Base-by-base conservation (phyloP, 1,140 invertebrate species). In the Drosophila sucinea region DNA sequence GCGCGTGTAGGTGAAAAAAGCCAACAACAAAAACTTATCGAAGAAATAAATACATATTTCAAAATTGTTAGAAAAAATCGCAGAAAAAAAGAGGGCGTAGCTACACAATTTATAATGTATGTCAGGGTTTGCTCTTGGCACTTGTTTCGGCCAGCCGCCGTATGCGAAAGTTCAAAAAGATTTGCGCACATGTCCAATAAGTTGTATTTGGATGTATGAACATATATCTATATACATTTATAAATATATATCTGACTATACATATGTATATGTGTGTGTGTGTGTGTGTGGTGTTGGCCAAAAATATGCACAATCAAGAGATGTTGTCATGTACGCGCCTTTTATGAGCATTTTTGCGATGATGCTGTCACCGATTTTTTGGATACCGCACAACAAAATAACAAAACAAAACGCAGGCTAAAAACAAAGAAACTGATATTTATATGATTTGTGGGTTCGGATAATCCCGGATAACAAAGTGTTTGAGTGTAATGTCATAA, bases 61-160 rank as follows among this genome's bases (percentile, higher is more conserved):
- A 63, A 73, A 81, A 74, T n/a, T 67, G 58, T 70, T 66, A 44
- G 51, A 70, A 56, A 73, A 60, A 51, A 35, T 60, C 40, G 44
- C 51, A 70, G 38, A 69, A 70, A 73, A 79, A 84, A 79, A 76
- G 83, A 82, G 83, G 83, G 83, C 83, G 83, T 87, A 73, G 77
- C 77, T 81, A 81, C 47, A 67, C 47, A 67, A 81, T 65, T 66
- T 81, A 81, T 81, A 76, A 87, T 87, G 83, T 87, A 72, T 87
- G 83, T 87, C 83, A 87, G 83, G 84, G 83, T 77, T 89, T 83
- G 83, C 73, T 77, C 83, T 86, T 86, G 83, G 83, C 83, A 87
- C 83, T 86, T 86, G 83, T 79, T 86, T 69, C 69, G 11, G 68
- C 58, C 47, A 60, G 74, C 67, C 57, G 56, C 74, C 38, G 61